phyloP scores from a whole-genome alignment of 2,797 vertebrate species.

The Sphenopsis melanotis region DNA sequence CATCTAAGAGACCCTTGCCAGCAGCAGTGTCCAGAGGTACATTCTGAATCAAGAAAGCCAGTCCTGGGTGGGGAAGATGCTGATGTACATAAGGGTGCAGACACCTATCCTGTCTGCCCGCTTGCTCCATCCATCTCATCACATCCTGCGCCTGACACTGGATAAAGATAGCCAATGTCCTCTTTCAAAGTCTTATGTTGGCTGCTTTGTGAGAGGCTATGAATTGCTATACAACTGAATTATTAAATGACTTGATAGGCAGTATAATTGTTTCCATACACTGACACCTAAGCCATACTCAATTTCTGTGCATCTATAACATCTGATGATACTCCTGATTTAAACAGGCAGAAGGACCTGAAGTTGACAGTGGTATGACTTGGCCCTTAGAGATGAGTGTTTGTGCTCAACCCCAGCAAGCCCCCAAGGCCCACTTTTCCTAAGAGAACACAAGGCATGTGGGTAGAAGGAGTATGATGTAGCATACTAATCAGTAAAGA shows the following conservation, averaged over 20 bases:
- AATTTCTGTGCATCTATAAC: neutral
- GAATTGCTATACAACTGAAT: neutral
- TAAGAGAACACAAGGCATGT: neutral
- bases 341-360: neutral
- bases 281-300: neutral
- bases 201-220: neutral
- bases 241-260: neutral
- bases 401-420: neutral
- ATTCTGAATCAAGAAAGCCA: neutral
- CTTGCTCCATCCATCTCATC: neutral
- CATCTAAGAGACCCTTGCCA: neutral
- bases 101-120: accelerated
- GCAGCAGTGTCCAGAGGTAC: neutral
- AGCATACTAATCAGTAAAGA: neutral
- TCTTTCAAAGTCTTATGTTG: neutral
- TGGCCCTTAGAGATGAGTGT: neutral
- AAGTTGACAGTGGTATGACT: neutral
- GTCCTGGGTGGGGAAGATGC: accelerated
- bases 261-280: neutral
- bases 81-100: neutral
- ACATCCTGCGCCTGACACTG: no score
- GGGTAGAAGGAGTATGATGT: neutral
- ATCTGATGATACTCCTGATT: neutral
- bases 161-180: neutral
- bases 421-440: neutral